A percentile compares a stretch with the other conserved stretches of the same genome.
phyloP scores from a whole-genome alignment of 2,888 invertebrate genomes.

The Carcina quercana region DNA sequence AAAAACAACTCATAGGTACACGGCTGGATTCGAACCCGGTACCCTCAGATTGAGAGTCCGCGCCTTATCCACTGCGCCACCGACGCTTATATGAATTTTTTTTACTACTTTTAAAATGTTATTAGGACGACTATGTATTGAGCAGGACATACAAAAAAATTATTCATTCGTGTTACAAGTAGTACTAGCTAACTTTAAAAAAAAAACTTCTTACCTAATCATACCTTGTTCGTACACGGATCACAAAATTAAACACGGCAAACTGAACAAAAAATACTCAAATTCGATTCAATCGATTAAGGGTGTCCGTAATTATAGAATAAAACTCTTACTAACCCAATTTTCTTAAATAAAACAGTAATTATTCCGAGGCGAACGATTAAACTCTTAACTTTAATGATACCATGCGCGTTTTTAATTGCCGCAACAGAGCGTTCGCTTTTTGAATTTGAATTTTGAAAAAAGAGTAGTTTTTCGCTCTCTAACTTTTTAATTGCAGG shows the following conservation, averaged over 20 bases:
- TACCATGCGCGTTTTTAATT: constrained; percentile 49
- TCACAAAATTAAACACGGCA: not conserved
- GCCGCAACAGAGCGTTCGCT: constrained; percentile 24
- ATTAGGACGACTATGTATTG: no score
- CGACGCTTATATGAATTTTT: no score
- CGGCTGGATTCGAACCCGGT: no score
- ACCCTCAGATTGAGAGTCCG: no score
- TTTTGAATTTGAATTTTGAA: constrained; percentile 25
- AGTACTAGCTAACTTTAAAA: no score
- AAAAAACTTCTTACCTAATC: no score
- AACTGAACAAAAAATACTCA: constrained; percentile 11
- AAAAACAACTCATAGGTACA: no score
- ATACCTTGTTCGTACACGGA: no score
- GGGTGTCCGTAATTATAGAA: constrained; percentile 31
- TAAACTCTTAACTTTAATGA: constrained; percentile 42
- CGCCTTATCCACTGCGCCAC: no score
- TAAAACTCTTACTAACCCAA: constrained; percentile 28
- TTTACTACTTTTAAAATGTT: no score
- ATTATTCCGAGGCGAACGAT: constrained; percentile 39
- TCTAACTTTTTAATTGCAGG: constrained; percentile 5
- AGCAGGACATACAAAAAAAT: no score
- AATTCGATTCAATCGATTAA: constrained; percentile 26
- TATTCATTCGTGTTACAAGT: no score
- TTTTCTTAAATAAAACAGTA: constrained; percentile 32
- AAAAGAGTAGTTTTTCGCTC: constrained; percentile 10